Percentiles rank a stretch among this genome's conserved stretches.
These are phyloP conservation scores for Zosterops lateralis DNA, from an alignment of 2,113 vertebrate species.

Conservation along the genomic window DNA sequence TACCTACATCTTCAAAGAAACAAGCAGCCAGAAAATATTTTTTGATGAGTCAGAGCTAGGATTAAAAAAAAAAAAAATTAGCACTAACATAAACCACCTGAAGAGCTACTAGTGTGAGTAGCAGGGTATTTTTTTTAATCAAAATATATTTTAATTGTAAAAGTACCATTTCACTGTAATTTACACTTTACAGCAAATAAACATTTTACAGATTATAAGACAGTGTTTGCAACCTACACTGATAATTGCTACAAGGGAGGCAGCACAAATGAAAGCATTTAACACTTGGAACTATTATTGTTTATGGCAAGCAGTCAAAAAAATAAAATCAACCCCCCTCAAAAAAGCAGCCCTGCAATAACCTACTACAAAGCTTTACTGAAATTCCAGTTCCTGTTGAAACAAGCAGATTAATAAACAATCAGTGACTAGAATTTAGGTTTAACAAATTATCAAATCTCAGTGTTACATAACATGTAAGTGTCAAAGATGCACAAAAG, in stretches of 20 bases:
- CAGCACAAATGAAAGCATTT: background rate
- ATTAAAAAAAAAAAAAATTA: background rate
- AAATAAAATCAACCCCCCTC: background rate
- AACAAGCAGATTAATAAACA: background rate
- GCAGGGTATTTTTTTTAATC: background rate
- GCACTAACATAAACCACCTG: background rate
- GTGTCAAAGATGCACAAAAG: background rate
- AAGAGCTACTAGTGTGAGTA: background rate
- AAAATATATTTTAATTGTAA: background rate
- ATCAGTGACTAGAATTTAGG: background rate
- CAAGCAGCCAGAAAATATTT: background rate
- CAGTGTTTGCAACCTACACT: background rate
- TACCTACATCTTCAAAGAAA: background rate
- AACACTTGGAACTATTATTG: background rate
- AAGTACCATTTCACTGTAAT: background rate
- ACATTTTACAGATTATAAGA: background rate
- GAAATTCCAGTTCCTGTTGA: background rate
- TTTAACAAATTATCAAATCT: background rate
- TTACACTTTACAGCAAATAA: background rate
- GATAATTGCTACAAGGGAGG: background rate
- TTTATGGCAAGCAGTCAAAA: background rate
- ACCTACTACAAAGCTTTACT: background rate
- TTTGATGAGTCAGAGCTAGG: background rate
- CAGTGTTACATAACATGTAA: background rate
- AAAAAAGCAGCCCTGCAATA: background rate